These are phyloP conservation scores for Acomys russatus DNA, from an alignment of 2,797 vertebrate genomes.

Conservation along the genomic window DNA sequence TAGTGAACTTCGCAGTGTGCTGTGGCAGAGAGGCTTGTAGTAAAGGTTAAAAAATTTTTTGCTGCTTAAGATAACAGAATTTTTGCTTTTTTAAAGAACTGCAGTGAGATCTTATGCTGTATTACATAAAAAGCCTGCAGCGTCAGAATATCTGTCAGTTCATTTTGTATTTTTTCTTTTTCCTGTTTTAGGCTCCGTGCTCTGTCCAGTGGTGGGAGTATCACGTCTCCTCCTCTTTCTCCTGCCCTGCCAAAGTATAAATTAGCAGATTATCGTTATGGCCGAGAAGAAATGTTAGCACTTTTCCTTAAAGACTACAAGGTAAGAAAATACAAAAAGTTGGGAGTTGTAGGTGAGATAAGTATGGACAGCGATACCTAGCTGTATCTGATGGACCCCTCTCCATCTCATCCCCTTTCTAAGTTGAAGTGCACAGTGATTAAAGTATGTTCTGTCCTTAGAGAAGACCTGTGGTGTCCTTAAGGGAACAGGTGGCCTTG, in stretches of 20 bases:
- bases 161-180: conserved; percentile 18
- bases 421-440: not conserved
- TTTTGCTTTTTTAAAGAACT: conserved; percentile 29
- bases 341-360: not conserved
- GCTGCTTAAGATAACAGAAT: conserved; percentile 9
- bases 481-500: not conserved
- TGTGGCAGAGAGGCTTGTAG: not conserved
- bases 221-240: conserved; percentile 98
- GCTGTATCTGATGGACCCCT: not conserved
- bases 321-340: conserved; percentile 87
- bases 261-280: conserved; percentile 99
- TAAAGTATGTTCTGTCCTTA: not conserved
- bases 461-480: not conserved
- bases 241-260: conserved; percentile 99
- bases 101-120: not conserved
- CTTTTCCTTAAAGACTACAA: conserved; percentile 99
- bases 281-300: conserved; percentile 99
- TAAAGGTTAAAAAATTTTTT: conserved; percentile 47
- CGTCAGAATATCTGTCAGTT: conserved; percentile 29
- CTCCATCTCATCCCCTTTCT: not conserved
- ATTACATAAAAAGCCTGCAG: not conserved
- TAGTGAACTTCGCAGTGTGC: not conserved
- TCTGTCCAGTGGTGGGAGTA: conserved; percentile 95
- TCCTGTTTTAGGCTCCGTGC: conserved; percentile 94
- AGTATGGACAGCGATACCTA: not conserved